phyloP scores from a whole-genome alignment of 2,113 vertebrate genomes.

The Oreochromis aureus region DNA sequence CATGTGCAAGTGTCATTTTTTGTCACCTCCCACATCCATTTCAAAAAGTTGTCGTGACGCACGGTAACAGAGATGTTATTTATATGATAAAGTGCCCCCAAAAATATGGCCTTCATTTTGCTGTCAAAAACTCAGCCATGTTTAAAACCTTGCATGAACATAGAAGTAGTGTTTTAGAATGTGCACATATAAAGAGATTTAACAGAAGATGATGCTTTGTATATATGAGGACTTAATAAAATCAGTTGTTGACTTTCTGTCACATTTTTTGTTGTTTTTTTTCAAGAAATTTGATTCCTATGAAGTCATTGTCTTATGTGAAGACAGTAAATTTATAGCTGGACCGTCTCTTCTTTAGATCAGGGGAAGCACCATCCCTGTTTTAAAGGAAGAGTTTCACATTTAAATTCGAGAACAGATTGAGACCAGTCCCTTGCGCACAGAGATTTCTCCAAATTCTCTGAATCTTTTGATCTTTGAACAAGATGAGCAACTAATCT shows the following conservation, averaged over 20 bases:
- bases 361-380: background rate
- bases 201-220: background rate
- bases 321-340: background rate
- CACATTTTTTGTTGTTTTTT: background rate
- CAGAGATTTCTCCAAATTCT: background rate
- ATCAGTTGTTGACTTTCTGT: background rate
- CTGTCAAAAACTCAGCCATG: background rate
- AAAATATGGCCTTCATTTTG: background rate
- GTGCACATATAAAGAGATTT: background rate
- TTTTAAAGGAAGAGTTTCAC: background rate
- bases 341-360: background rate
- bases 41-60: background rate
- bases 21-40: background rate
- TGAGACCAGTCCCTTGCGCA: background rate
- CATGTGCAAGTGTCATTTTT: background rate
- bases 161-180: background rate
- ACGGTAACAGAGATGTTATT: rapidly evolving
- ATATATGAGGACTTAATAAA: background rate
- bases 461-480: background rate
- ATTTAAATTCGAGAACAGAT: background rate
- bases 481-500: background rate
- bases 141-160: background rate
- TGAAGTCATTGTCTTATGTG: background rate
- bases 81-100: background rate
- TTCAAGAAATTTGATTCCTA: background rate